These are phyloP conservation scores for Globodera ellingtonae DNA, from an alignment of 1,140 invertebrate species.

Conservation along the genomic window DNA sequence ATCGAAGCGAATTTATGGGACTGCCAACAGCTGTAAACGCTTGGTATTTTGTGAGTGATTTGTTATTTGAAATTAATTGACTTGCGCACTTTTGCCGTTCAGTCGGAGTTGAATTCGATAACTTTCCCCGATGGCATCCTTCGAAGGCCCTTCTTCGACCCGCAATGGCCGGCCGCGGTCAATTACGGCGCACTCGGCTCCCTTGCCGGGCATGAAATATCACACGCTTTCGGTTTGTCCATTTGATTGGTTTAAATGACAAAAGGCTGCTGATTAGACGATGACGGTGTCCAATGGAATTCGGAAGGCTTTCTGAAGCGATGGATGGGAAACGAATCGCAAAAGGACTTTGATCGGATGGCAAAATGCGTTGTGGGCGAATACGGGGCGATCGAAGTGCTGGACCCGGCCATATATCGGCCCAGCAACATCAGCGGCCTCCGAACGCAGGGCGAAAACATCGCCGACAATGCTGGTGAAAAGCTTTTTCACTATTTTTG, in stretches of 20 bases:
- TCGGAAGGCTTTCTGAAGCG: constrained; percentile 27
- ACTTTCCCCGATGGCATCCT: constrained; percentile 57
- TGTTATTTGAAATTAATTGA: no score
- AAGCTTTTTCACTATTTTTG: no score
- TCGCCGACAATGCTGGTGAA: constrained; percentile 87
- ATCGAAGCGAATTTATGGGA: constrained; percentile 67
- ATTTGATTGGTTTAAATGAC: no score
- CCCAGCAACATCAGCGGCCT: constrained; percentile 72
- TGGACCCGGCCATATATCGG: constrained; percentile 68
- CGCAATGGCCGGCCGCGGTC: constrained; percentile 70
- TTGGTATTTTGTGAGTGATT: constrained; percentile 72
- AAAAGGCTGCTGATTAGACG: constrained; percentile 17
- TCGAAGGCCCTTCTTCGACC: constrained; percentile 71
- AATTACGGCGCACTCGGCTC: constrained; percentile 70
- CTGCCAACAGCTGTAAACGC: constrained; percentile 70
- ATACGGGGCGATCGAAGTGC: constrained; percentile 77
- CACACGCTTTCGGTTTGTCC: constrained; percentile 68
- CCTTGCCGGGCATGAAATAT: constrained; percentile 71
- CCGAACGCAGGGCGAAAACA: constrained; percentile 91
- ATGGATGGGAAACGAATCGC: constrained; percentile 47
- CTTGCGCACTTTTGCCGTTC: neutral
- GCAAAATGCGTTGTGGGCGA: constrained; percentile 93
- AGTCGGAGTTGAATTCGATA: constrained; percentile 50
- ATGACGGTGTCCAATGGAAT: constrained; percentile 58
- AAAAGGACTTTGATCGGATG: constrained; percentile 75